A percentile compares a stretch with the other conserved stretches of the same genome.
These are phyloP conservation scores for Dyspetes luteomarginatus DNA, from an alignment of 2,888 invertebrate species.

Conservation along the genomic window DNA sequence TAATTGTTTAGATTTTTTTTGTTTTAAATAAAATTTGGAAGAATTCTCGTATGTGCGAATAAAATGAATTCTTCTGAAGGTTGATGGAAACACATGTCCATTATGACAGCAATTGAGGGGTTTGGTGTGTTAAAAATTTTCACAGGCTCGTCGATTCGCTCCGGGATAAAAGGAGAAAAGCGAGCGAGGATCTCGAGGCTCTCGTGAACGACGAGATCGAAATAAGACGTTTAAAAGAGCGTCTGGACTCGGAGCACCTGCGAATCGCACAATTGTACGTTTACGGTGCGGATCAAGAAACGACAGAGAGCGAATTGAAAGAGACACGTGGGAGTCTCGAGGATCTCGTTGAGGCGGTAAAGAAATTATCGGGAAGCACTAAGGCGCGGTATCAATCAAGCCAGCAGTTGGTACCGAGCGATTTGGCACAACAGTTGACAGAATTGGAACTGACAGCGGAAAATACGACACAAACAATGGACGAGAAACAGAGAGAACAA, in stretches of 20 bases:
- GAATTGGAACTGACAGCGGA: constrained; percentile 93
- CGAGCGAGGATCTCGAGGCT: constrained; percentile 90
- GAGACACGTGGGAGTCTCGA: constrained; percentile 83
- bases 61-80: too few species aligned
- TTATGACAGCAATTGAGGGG: too few species aligned
- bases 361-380: constrained; percentile 80
- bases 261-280: constrained; percentile 86
- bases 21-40: too few species aligned
- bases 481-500: constrained; percentile 94
- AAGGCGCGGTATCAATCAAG: constrained; percentile 83
- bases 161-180: constrained; percentile 90
- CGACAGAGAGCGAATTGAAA: constrained; percentile 86
- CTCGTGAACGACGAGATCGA: constrained; percentile 90
- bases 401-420: constrained; percentile 86
- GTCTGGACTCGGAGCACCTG: constrained; percentile 85
- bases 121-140: too few species aligned
- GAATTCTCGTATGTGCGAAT: too few species aligned
- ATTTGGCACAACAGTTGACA: constrained; percentile 92
- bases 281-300: constrained; percentile 89
- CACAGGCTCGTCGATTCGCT: constrained; percentile 92
- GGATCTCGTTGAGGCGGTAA: constrained; percentile 76
- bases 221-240: constrained; percentile 88
- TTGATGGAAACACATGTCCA: too few species aligned
- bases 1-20: too few species aligned
- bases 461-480: constrained; percentile 91